Conservation (phyloP, 1,140 invertebrate genomes). For the Halictus rubicundus region DNA sequence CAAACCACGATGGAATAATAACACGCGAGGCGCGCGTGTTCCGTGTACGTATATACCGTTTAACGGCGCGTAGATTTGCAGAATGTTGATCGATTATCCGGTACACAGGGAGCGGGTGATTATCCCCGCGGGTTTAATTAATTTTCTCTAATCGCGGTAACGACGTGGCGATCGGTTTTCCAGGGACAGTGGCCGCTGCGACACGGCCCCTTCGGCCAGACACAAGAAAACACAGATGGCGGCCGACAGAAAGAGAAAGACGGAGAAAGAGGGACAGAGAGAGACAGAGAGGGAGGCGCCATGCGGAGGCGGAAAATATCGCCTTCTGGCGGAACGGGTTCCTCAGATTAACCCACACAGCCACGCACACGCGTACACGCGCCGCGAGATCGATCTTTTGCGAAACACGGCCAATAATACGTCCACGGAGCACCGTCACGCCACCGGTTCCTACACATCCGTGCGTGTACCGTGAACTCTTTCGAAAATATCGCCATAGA, state of each 20-base stretch:
- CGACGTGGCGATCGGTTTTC: conserved; percentile 33
- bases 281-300: conserved; percentile 65
- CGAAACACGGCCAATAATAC: conserved; percentile 65
- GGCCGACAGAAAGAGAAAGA: conserved; percentile 4
- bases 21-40: conserved; percentile 17
- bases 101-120: conserved; percentile 19
- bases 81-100: conserved; percentile 50
- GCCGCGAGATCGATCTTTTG: conserved; percentile 68
- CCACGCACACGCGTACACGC: conserved; percentile 15
- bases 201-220: neutral
- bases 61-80: conserved; percentile 5
- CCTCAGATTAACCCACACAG: conserved; percentile 72
- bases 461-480: neutral
- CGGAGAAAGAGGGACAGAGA: conserved; percentile 1
- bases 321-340: conserved; percentile 69
- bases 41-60: neutral
- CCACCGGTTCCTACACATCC: conserved; percentile 17
- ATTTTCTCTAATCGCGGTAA: conserved; percentile 52
- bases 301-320: conserved; percentile 72
- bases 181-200: neutral
- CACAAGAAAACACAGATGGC: neutral
- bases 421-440: conserved; percentile 41
- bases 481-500: conserved; percentile 17
- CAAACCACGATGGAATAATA: neutral
- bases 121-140: conserved; percentile 57